Base-by-base conservation (phyloP, 2,797 vertebrate species). In the Parauchenoglanis ngamensis region DNA sequence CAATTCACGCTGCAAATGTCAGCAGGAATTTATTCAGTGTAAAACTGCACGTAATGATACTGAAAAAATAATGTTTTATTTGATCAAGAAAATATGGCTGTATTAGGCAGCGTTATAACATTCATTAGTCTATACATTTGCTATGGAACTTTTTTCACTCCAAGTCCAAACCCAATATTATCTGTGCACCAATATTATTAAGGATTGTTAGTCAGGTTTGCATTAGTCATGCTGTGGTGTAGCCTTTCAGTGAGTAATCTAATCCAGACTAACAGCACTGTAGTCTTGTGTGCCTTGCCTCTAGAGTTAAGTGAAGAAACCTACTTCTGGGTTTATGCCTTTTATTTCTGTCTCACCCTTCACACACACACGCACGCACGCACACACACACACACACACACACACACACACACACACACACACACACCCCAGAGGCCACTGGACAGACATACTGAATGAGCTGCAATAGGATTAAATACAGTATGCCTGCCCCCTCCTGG, bases 401-500 rank as follows among this genome's bases (percentile, higher is more conserved):
- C n/a, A 78, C 54, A 61, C 68, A 57, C 70, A 80, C 85, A 56
- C 68, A n/a, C 25, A 54, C 35, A 23, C 1, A 6, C 67, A 13
- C 7, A n/a, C 67, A 73, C 67, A 56, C 21, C 19, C 56, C 13
- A 31, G 57, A 72, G 59, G 82, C 77, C 78, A 46, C 40, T 83
- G n/a, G 73, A 72, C 67, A 87, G 73, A 65, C 57, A 80, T 77
- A 72, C 61, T 89, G 57, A 92, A 92, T 93, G 88, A 94, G 88
- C 44, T 91, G 85, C 94, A 91, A 93, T 90, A 91, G 93, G 92
- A 94, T 95, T 94, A 94, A 96, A 95, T 95, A 96, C 93, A 95
- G 94, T 96, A 95, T 96, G 95, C 92, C 96, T 97, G 96, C 96
- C 96, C 96, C 96, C 96, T 97, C 96, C 96, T 96, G 96, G 96